phyloP scores from a whole-genome alignment of 2,113 vertebrate genomes.

The Sardina pilchardus region DNA sequence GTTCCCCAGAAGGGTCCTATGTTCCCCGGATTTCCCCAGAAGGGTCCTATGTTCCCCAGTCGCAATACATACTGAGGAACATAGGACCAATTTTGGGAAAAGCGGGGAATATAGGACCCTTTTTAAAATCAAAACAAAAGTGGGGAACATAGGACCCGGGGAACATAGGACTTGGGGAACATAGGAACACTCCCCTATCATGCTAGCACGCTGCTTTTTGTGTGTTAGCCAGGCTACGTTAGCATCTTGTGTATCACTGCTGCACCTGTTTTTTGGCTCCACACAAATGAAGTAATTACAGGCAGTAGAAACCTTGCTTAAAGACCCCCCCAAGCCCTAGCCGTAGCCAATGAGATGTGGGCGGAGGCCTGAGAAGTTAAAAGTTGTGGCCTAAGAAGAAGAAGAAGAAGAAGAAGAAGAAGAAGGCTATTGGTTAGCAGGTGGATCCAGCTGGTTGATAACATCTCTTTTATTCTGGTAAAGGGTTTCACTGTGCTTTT shows the following conservation, averaged over 20 bases:
- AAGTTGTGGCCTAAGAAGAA: not conserved
- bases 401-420: not conserved
- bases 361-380: conserved; percentile 26
- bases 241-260: conserved; percentile 11
- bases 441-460: conserved; percentile 7
- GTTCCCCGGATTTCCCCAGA: too few species aligned
- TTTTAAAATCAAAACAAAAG: too few species aligned
- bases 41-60: too few species aligned
- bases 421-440: conserved; percentile 30
- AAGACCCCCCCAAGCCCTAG: conserved; percentile 16
- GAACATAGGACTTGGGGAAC: too few species aligned
- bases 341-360: conserved; percentile 24
- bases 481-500: not conserved
- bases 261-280: conserved; percentile 37
- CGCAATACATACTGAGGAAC: too few species aligned
- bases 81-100: too few species aligned
- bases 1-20: too few species aligned
- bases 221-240: conserved; percentile 8
- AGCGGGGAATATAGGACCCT: too few species aligned
- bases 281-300: conserved; percentile 41
- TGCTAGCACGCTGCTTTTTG: too few species aligned
- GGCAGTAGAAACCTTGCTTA: conserved; percentile 2
- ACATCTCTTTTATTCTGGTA: conserved; percentile 5
- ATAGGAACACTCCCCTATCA: too few species aligned
- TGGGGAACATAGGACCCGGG: too few species aligned